phyloP scores from a whole-genome alignment of 2,888 invertebrate species.

The Protodeltote pygarga region DNA sequence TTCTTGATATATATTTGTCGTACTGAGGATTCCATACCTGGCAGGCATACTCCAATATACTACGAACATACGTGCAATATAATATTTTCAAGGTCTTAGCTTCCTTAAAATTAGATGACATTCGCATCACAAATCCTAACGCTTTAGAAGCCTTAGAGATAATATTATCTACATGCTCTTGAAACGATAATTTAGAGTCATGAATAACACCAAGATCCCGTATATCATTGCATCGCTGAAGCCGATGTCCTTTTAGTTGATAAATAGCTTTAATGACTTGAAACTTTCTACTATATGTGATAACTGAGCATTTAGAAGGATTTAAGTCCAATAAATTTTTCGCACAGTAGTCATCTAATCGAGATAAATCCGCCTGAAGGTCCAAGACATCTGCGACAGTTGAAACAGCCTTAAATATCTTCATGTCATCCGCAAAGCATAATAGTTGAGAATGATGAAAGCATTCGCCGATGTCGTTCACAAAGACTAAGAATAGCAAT shows the following conservation, averaged over 20 bases:
- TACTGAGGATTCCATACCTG: too few species aligned
- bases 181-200: neutral
- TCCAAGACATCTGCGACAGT: neutral
- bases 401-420: neutral
- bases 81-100: too few species aligned
- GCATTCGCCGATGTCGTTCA: constrained; percentile 5
- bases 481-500: constrained; percentile 6
- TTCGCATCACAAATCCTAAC: too few species aligned
- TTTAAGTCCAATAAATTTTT: too few species aligned
- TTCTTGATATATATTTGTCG: neutral
- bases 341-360: constrained; percentile 3
- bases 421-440: constrained; percentile 20
- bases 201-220: neutral
- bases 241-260: neutral
- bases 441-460: constrained; percentile 3
- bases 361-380: neutral
- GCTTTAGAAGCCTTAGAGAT: too few species aligned
- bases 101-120: too few species aligned
- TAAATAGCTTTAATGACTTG: neutral
- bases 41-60: too few species aligned
- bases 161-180: neutral
- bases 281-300: neutral
- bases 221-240: neutral
- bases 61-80: too few species aligned
- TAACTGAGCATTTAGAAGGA: neutral